A percentile compares a stretch with the other conserved stretches of the same genome.
phyloP scores from a whole-genome alignment of 2,888 invertebrate genomes.

The Cryptocephalus moraei region DNA sequence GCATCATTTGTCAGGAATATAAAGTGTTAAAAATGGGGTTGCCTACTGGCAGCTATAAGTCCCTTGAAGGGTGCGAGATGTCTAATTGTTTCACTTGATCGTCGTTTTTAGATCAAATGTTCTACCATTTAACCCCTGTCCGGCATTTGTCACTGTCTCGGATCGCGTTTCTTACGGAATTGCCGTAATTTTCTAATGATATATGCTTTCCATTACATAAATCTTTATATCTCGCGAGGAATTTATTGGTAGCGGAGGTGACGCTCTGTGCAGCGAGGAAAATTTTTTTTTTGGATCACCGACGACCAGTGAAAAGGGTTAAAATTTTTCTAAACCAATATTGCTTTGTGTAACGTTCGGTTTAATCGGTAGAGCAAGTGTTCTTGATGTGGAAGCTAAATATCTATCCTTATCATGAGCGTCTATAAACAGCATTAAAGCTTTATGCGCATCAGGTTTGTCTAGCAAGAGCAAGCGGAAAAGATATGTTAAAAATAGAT shows the following conservation, averaged over 20 bases:
- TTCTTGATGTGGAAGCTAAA: too few relatives aligned
- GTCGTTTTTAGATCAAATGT: constrained; percentile 34
- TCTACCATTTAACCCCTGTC: constrained; percentile 32
- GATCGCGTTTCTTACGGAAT: constrained; percentile 31
- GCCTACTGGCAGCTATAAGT: constrained; percentile 17
- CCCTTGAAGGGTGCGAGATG: constrained; percentile 32
- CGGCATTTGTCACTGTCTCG: constrained; percentile 35
- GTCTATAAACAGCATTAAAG: too few relatives aligned
- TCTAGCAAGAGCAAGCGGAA: too few relatives aligned
- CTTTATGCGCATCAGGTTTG: too few relatives aligned
- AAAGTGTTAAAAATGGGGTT: constrained; percentile 38
- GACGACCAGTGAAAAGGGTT: too few relatives aligned
- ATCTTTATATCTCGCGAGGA: constrained; percentile 31
- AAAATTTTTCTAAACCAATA: too few relatives aligned
- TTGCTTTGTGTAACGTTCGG: too few relatives aligned
- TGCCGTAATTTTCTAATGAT: constrained; percentile 37
- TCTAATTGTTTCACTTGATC: constrained; percentile 35
- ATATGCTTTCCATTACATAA: constrained; percentile 38
- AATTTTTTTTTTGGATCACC: too few relatives aligned
- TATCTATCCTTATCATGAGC: too few relatives aligned
- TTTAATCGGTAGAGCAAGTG: too few relatives aligned
- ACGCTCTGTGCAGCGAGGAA: constrained; percentile 28
- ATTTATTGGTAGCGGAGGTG: constrained; percentile 32
- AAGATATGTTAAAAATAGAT: too few relatives aligned
- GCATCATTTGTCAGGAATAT: constrained; percentile 38